Evolutionary conservation across 2,113 vertebrate genomes (phyloP).

Genomic region (Cettia cetti): DNA sequence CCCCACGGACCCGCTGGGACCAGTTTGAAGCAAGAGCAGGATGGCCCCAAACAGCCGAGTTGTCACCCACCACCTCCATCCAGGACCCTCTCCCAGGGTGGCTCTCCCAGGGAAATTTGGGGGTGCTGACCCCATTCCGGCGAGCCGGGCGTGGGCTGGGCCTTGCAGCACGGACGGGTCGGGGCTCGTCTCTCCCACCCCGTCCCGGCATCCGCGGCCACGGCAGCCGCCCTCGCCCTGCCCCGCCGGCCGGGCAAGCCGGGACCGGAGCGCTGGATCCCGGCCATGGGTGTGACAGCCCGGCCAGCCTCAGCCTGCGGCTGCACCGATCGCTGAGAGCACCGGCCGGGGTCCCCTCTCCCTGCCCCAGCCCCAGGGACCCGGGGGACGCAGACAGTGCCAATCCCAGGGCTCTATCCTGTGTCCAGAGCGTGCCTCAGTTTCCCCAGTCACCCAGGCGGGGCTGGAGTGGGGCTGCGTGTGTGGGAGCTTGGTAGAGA

Average conservation of each 20-base stretch:
- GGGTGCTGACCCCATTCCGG: background rate
- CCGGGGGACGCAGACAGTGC: accelerated
- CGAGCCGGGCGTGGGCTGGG: background rate
- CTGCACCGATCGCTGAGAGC: accelerated
- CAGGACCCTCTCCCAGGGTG: accelerated
- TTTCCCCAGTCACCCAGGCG: background rate
- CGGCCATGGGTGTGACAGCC: background rate
- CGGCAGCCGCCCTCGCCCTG: background rate
- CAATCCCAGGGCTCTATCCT: accelerated
- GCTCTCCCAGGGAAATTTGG: accelerated
- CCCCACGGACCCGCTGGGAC: background rate
- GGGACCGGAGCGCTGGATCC: background rate
- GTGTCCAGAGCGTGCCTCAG: background rate
- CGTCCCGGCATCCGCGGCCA: background rate
- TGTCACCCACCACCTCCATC: accelerated
- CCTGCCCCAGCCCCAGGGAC: background rate
- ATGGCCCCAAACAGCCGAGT: background rate
- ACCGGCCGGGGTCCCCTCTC: background rate
- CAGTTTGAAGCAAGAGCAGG: accelerated
- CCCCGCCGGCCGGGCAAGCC: background rate
- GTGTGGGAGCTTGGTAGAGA: accelerated
- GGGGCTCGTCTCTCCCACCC: background rate
- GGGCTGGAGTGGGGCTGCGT: accelerated
- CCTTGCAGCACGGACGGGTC: background rate
- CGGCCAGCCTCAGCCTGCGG: background rate